Percentiles rank a stretch among this genome's conserved stretches.
These are phyloP conservation scores for Microplitis demolitor DNA, from an alignment of 1,140 invertebrate species.

Conservation along the genomic window DNA sequence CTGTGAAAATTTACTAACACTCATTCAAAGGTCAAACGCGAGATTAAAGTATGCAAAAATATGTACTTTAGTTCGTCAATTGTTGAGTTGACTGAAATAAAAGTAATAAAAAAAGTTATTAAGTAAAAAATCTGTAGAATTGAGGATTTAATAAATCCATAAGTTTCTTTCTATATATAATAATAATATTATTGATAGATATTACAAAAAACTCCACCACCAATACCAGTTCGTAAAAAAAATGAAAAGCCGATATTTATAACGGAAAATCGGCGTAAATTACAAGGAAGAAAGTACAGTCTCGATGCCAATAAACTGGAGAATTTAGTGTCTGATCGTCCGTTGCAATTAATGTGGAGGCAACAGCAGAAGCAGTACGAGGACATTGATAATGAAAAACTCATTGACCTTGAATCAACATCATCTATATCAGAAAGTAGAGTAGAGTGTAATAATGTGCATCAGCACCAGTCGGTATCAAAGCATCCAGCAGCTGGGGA, in stretches of 20 bases:
- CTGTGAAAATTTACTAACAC: no score
- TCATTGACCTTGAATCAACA: slow-evolving; percentile 30
- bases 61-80: no score
- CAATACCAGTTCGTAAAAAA: slow-evolving; percentile 59
- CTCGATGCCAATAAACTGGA: slow-evolving; percentile 1
- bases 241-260: slow-evolving; percentile 50
- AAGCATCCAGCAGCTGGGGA: neutral
- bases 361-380: neutral
- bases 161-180: no score
- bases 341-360: neutral
- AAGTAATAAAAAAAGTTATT: no score
- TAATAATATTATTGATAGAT: slow-evolving; percentile 33
- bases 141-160: no score
- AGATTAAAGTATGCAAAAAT: no score
- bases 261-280: slow-evolving; percentile 28
- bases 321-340: neutral
- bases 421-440: neutral
- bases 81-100: no score
- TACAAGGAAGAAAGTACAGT: neutral
- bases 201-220: slow-evolving; percentile 50
- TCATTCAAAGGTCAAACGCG: no score
- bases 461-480: neutral
- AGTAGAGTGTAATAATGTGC: neutral
- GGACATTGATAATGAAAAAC: slow-evolving; percentile 17
- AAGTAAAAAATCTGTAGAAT: no score